Conservation (phyloP, 2,113 vertebrate species). For the Indicator maculatus region DNA sequence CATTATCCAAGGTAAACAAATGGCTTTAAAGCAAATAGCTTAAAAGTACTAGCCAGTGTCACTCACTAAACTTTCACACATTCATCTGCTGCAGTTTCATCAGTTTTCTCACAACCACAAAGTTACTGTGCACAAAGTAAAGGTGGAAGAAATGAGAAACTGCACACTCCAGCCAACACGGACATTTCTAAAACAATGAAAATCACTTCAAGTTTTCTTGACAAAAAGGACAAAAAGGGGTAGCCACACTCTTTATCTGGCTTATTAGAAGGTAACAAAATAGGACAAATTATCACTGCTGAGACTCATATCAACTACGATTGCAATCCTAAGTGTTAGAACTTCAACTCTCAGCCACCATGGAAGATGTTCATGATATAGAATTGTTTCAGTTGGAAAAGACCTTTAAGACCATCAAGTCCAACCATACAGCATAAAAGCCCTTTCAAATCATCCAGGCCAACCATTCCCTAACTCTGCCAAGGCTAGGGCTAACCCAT, state of each 20-base stretch:
- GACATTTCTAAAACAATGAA: neutral
- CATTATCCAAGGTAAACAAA: slow-evolving; percentile 34
- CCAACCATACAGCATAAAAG: too few species aligned
- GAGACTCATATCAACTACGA: neutral
- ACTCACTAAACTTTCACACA: neutral
- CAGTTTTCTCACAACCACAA: neutral
- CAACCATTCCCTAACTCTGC: too few species aligned
- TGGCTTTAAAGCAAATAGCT: neutral
- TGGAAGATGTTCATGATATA: neutral
- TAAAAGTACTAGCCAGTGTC: neutral
- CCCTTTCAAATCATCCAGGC: too few species aligned
- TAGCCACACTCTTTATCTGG: neutral
- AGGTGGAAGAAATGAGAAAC: neutral
- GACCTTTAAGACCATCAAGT: too few species aligned
- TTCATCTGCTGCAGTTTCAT: neutral
- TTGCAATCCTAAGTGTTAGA: too few species aligned
- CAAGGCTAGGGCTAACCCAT: too few species aligned
- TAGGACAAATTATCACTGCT: neutral
- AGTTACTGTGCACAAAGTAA: neutral
- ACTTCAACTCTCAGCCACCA: neutral
- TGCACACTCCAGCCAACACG: neutral
- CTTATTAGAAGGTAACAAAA: neutral
- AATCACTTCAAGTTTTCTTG: neutral
- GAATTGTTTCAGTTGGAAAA: too few species aligned
- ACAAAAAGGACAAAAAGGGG: neutral